These are phyloP conservation scores for Himalopsyche japonica DNA, from an alignment of 2,888 invertebrate species.

Conservation along the genomic window DNA sequence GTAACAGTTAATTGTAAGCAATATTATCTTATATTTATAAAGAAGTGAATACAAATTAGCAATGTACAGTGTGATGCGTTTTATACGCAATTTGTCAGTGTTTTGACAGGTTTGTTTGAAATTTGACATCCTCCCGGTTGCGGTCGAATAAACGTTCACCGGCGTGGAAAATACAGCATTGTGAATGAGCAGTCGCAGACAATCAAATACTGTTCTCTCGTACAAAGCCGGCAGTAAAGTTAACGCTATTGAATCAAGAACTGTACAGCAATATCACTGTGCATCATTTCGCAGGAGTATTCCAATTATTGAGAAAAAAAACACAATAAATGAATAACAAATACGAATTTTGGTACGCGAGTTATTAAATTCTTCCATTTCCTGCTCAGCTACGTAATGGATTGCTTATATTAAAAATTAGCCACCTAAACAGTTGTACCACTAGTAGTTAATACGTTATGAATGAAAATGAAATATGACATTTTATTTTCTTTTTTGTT, in stretches of 20 bases:
- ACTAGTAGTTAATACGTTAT: too few species aligned
- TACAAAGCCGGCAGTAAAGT: neutral
- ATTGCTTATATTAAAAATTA: too few species aligned
- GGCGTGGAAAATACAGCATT: neutral
- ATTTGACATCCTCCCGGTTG: constrained; percentile 8
- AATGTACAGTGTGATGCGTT: neutral
- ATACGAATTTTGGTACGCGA: too few species aligned
- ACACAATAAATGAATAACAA: too few species aligned
- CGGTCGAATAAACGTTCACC: constrained; percentile 1
- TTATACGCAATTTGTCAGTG: constrained; percentile 6
- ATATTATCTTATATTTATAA: neutral
- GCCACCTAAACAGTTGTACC: too few species aligned
- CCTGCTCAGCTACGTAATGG: too few species aligned
- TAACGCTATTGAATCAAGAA: neutral
- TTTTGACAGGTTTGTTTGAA: constrained; percentile 21
- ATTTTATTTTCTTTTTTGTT: too few species aligned
- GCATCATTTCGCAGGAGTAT: neutral
- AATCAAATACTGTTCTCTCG: neutral
- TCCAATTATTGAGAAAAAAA: too few species aligned
- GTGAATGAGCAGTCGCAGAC: neutral
- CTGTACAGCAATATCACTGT: neutral
- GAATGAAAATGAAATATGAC: too few species aligned
- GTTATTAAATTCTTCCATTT: too few species aligned
- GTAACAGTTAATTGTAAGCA: neutral
- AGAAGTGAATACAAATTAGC: neutral